Conservation (phyloP, 2,113 vertebrate genomes). For the Sinocyclocheilus maitianheensis region DNA sequence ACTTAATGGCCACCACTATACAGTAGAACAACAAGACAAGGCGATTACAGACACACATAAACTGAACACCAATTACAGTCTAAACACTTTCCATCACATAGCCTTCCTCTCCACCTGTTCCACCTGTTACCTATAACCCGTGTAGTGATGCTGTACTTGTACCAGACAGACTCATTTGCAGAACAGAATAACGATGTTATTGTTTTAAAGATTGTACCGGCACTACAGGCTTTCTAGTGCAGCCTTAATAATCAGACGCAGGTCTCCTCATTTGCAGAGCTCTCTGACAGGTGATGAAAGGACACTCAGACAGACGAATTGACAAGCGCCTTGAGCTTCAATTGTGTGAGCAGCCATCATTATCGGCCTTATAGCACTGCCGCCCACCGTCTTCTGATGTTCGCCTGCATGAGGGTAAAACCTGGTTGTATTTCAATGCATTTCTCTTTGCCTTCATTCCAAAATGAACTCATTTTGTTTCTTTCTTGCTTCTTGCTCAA, state of each 20-base stretch:
- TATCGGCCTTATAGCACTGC: background rate
- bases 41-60: background rate
- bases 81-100: background rate
- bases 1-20: background rate
- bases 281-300: constrained; percentile 11
- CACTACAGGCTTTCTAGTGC: constrained; percentile 2
- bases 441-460: background rate
- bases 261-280: constrained; percentile 2
- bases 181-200: background rate
- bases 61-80: background rate
- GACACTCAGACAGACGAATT: background rate
- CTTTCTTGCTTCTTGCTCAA: background rate
- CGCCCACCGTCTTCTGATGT: background rate
- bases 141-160: background rate
- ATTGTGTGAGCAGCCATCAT: background rate
- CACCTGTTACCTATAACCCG: background rate
- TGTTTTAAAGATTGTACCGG: background rate
- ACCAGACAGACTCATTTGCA: background rate
- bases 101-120: background rate
- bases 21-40: background rate
- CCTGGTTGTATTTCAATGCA: background rate
- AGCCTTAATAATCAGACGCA: constrained; percentile 36
- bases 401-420: background rate
- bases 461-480: background rate
- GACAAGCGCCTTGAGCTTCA: background rate